Evolutionary conservation across 2,113 vertebrate species (phyloP).

Genomic region (Galbula dea): DNA sequence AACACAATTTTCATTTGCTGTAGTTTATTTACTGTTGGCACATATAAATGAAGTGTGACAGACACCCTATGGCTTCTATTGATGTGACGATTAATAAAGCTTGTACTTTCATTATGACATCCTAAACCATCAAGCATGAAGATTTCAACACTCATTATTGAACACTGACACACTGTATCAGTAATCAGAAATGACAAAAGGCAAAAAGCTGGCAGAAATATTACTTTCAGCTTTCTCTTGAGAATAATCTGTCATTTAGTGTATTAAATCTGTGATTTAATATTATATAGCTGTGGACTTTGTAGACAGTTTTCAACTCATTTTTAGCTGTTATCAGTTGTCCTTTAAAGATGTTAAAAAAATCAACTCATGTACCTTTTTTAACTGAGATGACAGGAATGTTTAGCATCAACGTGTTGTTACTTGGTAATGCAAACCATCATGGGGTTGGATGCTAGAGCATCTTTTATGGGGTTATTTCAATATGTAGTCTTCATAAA

Average conservation of each 20-base stretch:
- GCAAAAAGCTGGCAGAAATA: not conserved
- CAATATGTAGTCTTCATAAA: not conserved
- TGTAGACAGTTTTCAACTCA: not conserved
- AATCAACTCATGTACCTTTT: not conserved
- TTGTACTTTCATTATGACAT: constrained; percentile 25
- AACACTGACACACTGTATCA: not conserved
- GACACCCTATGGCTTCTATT: not conserved
- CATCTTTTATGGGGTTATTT: not conserved
- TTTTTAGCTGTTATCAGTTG: not conserved
- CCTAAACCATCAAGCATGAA: not conserved
- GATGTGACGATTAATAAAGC: constrained; percentile 50
- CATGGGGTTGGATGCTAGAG: not conserved
- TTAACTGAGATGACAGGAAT: not conserved
- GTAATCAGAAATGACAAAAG: constrained; percentile 1
- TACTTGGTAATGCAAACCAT: not conserved
- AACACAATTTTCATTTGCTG: constrained; percentile 5
- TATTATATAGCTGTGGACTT: not conserved
- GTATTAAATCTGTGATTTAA: not conserved
- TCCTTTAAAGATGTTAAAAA: not conserved
- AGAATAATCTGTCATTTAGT: not conserved
- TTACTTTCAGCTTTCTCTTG: not conserved
- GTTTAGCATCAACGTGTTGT: not conserved
- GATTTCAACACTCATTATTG: not conserved
- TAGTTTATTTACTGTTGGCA: constrained; percentile 24
- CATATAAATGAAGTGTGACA: constrained; percentile 20